These are phyloP conservation scores for Desmodus rotundus DNA, from an alignment of 2,113 vertebrate species.

Conservation along the genomic window DNA sequence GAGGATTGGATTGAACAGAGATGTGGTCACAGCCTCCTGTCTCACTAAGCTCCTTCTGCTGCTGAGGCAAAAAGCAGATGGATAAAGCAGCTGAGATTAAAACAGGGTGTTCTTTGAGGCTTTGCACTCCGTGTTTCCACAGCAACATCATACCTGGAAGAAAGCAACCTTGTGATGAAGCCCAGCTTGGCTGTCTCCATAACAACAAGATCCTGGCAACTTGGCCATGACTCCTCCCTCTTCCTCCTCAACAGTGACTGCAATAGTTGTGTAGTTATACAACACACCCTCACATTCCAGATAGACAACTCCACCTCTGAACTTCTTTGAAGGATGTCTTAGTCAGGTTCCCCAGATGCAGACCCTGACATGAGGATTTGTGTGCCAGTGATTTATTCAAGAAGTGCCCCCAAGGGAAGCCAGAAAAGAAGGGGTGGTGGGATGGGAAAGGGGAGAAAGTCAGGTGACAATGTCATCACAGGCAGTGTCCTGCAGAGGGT, in stretches of 20 bases:
- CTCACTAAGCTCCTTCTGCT: not conserved
- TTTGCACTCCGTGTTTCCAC: slow-evolving; percentile 54
- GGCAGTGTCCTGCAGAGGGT: not conserved
- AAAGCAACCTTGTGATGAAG: not conserved
- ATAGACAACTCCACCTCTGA: not conserved
- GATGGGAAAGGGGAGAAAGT: not conserved
- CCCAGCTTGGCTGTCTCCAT: slow-evolving; percentile 53
- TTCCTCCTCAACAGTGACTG: slow-evolving; percentile 5
- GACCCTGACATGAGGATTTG: not conserved
- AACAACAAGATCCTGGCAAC: slow-evolving; percentile 47
- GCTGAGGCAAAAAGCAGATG: slow-evolving; percentile 50
- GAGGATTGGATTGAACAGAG: not conserved
- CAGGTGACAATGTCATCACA: not conserved
- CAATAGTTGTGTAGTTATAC: not conserved
- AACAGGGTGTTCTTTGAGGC: slow-evolving; percentile 44
- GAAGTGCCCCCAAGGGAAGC: not conserved
- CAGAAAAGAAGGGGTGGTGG: not conserved
- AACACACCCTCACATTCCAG: not conserved
- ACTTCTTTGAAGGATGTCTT: not conserved
- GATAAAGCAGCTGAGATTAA: slow-evolving; percentile 42
- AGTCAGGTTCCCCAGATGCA: not conserved
- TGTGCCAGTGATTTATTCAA: not conserved
- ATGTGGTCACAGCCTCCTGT: not conserved
- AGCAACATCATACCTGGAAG: slow-evolving; percentile 69
- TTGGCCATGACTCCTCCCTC: not conserved